phyloP scores from a whole-genome alignment of 1,140 invertebrate genomes.

The Eriosoma lanigerum region DNA sequence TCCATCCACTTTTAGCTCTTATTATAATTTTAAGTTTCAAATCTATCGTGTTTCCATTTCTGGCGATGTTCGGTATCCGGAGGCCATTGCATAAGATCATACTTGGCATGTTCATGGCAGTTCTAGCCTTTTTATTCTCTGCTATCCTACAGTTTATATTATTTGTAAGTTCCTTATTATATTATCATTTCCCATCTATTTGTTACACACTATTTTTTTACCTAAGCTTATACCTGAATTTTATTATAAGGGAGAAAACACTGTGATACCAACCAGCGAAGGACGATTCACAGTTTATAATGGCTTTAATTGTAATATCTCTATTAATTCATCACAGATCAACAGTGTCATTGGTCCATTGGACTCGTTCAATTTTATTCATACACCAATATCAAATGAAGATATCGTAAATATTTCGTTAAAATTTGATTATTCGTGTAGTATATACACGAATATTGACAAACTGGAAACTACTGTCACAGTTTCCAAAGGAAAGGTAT shows the following conservation, averaged over 20 bases:
- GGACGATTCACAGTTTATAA: not conserved
- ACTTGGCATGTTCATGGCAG: slow-evolving; percentile 79
- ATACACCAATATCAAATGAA: not conserved
- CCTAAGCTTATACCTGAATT: too few relatives aligned
- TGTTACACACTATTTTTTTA: too few relatives aligned
- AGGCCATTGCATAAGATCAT: slow-evolving; percentile 74
- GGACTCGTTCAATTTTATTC: not conserved
- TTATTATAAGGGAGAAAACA: not conserved
- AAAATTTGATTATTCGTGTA: not conserved
- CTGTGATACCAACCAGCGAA: not conserved
- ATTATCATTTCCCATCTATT: too few relatives aligned
- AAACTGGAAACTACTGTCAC: not conserved
- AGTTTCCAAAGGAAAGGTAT: not conserved
- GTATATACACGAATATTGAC: not conserved
- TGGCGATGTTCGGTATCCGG: slow-evolving; percentile 60
- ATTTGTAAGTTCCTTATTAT: not conserved
- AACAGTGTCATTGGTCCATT: not conserved
- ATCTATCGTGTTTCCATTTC: slow-evolving; percentile 67
- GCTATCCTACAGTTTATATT: slow-evolving; percentile 9
- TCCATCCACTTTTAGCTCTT: slow-evolving; percentile 85
- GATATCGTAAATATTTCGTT: not conserved
- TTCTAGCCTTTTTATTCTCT: slow-evolving; percentile 72
- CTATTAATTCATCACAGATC: not conserved
- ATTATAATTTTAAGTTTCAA: slow-evolving; percentile 87
- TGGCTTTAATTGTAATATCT: slow-evolving; percentile 1